Base-by-base conservation (phyloP, 1,140 invertebrate genomes). In the Episyrphus balteatus region DNA sequence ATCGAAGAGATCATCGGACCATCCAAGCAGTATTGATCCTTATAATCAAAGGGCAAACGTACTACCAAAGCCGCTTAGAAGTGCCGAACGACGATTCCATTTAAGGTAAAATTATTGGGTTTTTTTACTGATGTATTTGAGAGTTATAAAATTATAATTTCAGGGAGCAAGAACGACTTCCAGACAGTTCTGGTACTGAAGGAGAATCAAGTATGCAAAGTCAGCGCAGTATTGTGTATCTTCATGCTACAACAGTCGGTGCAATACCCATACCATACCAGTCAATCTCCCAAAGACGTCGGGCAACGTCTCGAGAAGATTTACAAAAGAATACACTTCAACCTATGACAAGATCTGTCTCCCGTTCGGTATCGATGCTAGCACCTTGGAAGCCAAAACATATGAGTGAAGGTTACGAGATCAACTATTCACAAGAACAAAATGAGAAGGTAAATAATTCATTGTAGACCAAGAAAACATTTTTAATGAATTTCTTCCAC, bases 361-460 rank as follows among this genome's bases (percentile, higher is more conserved):
- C 84, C 1, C 77, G 86, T 34, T 88, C 84, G 30, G 85, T 89
- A 50, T 88, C 85, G 5, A 80, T 89, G 37, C 73, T 88, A 49
- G 84, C 86, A 1, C 86, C 87, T 1, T 90, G 86, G 86, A 81
- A 80, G 47, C 86, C 86, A 1, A 75, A 80, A 37, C 77, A 84
- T 55, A 78, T 80, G 54, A 74, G 75, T 51, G 83, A 86, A 56
- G 76, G 76, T 42, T 80, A 82, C 61, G 84, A 88, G 67, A 83
- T 88, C 14, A 84, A 87, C 59, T 88, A 88, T 67, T 82, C 80
- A 10, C 82, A 84, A 56, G 76, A 78, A 61, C 75, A 76, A 26
- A 74, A 76, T 54, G 68, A 58, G 56, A 68, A 61, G 61, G 71
- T 69, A 58, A 59, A 48, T 55, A 32, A 42, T 13, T 8, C 14